phyloP scores from a whole-genome alignment of 1,140 invertebrate species.

The Dufourea novaeangliae region DNA sequence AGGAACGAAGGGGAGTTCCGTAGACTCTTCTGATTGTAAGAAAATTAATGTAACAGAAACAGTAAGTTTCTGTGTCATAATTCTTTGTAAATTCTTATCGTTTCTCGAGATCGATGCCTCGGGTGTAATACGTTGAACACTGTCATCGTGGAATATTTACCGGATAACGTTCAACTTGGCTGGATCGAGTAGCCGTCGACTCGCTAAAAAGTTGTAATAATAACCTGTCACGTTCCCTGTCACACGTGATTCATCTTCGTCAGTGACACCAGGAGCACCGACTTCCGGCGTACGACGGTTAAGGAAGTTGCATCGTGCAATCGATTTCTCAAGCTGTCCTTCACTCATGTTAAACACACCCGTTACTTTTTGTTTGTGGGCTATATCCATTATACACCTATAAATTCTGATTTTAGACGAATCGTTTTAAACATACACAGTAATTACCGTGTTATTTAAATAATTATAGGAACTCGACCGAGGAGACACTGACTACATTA shows the following conservation, averaged over 20 bases:
- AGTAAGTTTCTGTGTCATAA: too few relatives aligned
- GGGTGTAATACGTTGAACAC: not conserved
- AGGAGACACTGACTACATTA: too few relatives aligned
- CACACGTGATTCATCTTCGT: constrained; percentile 32
- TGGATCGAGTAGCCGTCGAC: not conserved
- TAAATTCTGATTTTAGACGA: not conserved
- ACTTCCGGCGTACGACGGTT: not conserved
- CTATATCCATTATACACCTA: too few relatives aligned
- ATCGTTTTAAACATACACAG: too few relatives aligned
- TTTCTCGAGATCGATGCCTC: not conserved
- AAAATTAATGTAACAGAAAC: too few relatives aligned
- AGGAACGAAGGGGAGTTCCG: too few relatives aligned
- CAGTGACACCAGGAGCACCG: not conserved
- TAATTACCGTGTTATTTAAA: too few relatives aligned
- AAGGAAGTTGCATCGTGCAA: constrained; percentile 1
- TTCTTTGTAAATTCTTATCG: too few relatives aligned
- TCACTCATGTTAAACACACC: not conserved
- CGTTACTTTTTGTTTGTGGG: not conserved
- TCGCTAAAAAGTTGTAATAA: constrained; percentile 22
- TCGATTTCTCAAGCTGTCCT: constrained; percentile 29
- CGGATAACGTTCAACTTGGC: too few relatives aligned
- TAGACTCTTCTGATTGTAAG: too few relatives aligned
- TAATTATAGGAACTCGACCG: too few relatives aligned
- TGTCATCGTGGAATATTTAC: not conserved
- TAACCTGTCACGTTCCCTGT: not conserved